Percentiles rank a stretch among this genome's conserved stretches.
phyloP scores from a whole-genome alignment of 2,888 invertebrate species.

The Parnassius glacialis region DNA sequence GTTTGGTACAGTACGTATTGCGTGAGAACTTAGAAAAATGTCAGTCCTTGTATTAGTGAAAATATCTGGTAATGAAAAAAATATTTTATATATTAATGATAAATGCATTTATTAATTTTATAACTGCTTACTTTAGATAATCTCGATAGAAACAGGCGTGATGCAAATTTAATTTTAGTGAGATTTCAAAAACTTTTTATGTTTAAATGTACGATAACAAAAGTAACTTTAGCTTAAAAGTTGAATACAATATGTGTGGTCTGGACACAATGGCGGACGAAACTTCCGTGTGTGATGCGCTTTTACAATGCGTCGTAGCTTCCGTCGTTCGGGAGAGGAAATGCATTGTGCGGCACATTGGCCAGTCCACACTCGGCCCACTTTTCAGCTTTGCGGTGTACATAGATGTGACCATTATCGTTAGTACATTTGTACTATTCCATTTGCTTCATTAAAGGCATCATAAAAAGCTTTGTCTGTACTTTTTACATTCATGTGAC shows the following conservation, averaged over 20 bases:
- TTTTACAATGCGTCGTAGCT: conserved; percentile 55
- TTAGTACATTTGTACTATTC: conserved; percentile 48
- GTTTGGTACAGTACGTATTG: no score
- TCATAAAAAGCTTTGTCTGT: conserved; percentile 38
- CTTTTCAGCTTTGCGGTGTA: conserved; percentile 56
- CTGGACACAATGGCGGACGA: conserved; percentile 41
- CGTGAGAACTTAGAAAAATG: no score
- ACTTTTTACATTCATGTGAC: not conserved
- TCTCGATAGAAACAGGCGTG: no score
- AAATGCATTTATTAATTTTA: no score
- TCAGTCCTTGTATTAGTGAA: no score
- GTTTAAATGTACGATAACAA: not conserved
- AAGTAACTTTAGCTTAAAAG: not conserved
- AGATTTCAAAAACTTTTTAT: no score
- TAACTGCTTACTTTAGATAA: no score
- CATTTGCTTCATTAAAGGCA: conserved; percentile 38
- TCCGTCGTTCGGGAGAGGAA: conserved; percentile 49
- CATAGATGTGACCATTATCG: conserved; percentile 46
- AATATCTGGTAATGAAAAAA: no score
- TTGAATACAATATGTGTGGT: conserved; percentile 9
- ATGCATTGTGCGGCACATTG: conserved; percentile 52
- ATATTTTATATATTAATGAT: no score
- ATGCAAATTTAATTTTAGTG: no score
- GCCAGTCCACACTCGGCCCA: conserved; percentile 47
- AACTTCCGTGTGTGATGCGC: conserved; percentile 51